Conservation (phyloP, 2,797 vertebrate genomes). For the Anas bernieri region DNA sequence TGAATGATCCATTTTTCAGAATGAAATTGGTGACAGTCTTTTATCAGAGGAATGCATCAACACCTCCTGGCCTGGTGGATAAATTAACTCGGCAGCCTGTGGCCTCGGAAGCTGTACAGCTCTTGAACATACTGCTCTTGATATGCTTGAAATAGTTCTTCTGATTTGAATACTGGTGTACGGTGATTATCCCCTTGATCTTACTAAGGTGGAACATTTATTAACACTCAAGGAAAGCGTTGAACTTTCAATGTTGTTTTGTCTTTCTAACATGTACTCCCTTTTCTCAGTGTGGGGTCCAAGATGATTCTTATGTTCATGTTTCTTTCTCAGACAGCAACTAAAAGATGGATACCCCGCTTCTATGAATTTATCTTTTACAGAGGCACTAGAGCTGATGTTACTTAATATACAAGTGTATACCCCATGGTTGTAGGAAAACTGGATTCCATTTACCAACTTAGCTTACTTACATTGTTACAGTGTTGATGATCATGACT, state of each 20-base stretch:
- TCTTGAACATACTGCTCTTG: not conserved
- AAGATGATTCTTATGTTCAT: not conserved
- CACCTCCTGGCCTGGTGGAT: not conserved
- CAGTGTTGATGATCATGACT: accelerated
- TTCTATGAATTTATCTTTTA: not conserved
- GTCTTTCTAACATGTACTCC: not conserved
- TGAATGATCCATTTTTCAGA: not conserved
- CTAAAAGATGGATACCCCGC: not conserved
- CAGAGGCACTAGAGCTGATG: not conserved
- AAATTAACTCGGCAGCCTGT: not conserved
- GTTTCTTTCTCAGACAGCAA: not conserved
- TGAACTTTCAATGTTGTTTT: not conserved
- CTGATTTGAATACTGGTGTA: not conserved
- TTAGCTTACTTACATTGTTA: not conserved
- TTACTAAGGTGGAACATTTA: not conserved
- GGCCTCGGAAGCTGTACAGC: not conserved
- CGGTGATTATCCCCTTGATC: not conserved
- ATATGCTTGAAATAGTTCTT: not conserved
- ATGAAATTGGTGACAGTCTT: not conserved
- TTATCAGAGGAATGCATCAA: not conserved
- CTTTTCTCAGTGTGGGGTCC: not conserved
- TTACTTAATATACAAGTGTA: not conserved
- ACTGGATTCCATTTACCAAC: not conserved
- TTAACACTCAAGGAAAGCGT: not conserved
- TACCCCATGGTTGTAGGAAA: not conserved